Conservation (phyloP, 37 sponge, comb jelly and placozoan species). For the Eunapius fragilis region DNA sequence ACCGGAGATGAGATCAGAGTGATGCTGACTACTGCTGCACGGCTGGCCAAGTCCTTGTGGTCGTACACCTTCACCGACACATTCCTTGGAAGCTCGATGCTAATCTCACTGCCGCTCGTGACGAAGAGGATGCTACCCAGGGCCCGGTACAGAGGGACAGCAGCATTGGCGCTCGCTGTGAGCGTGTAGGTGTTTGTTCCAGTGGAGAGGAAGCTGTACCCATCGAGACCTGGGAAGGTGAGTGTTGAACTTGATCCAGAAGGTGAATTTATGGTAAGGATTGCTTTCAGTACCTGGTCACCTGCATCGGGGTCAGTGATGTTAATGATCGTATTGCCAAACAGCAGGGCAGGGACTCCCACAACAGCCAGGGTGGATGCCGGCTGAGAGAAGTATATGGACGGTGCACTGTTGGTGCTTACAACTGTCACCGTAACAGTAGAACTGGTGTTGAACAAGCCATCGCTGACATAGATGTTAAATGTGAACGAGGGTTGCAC, state of each 20-base stretch:
- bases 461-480: conserved; percentile 52
- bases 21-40: conserved; percentile 12
- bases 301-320: conserved; percentile 62
- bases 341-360: conserved; percentile 9
- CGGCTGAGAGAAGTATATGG: conserved; percentile 29
- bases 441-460: conserved; percentile 28
- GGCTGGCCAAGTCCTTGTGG: conserved; percentile 26
- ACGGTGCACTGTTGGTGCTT: conserved; percentile 49
- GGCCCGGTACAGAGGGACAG: conserved; percentile 9
- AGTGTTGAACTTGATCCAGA: conserved; percentile 44
- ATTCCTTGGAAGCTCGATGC: conserved; percentile 3
- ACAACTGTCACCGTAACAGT: conserved; percentile 29
- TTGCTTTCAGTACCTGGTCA: conserved; percentile 35
- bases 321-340: conserved; percentile 5
- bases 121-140: conserved; percentile 20
- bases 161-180: not conserved
- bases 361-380: conserved; percentile 16
- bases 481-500: not conserved
- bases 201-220: conserved; percentile 13
- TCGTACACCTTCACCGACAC: conserved; percentile 50
- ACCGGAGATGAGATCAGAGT: conserved; percentile 35
- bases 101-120: conserved; percentile 9
- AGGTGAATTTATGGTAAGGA: conserved; percentile 39
- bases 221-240: conserved; percentile 6
- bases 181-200: conserved; percentile 5